phyloP scores from a whole-genome alignment of 2,113 vertebrate species.

The Scartelaos histophorus region DNA sequence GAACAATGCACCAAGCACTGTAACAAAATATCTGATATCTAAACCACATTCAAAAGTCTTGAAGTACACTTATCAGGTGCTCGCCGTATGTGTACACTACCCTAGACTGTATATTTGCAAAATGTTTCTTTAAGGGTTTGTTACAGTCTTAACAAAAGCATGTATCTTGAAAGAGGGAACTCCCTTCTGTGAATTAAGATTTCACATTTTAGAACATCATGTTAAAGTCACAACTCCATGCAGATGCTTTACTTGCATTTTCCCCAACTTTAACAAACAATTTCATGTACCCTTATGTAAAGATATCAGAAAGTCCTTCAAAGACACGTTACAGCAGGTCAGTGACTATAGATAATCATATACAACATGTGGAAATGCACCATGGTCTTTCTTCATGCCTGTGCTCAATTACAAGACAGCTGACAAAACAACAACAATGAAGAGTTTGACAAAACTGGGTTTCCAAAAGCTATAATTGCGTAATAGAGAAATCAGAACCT shows the following conservation, averaged over 20 bases:
- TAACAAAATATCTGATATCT: not conserved
- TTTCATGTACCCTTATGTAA: too few species aligned
- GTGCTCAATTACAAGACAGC: constrained; percentile 28
- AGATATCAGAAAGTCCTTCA: too few species aligned
- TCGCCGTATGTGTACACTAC: not conserved
- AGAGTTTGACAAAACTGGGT: not conserved
- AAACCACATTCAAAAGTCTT: not conserved
- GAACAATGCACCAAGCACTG: not conserved
- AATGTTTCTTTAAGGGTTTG: not conserved
- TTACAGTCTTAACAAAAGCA: not conserved
- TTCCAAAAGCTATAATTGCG: constrained; percentile 18
- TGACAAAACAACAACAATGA: not conserved
- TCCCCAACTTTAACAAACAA: too few species aligned
- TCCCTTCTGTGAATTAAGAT: not conserved
- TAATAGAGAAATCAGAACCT: constrained; percentile 33
- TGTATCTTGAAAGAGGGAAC: not conserved
- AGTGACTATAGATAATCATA: too few species aligned
- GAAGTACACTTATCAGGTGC: not conserved
- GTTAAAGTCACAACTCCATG: not conserved
- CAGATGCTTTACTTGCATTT: not conserved
- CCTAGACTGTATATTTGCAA: not conserved
- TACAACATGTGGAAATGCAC: too few species aligned
- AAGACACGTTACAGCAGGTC: too few species aligned
- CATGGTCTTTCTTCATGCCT: not conserved
- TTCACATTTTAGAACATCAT: not conserved